Base-by-base conservation (phyloP, 2,888 invertebrate species). In the Nebria salina region DNA sequence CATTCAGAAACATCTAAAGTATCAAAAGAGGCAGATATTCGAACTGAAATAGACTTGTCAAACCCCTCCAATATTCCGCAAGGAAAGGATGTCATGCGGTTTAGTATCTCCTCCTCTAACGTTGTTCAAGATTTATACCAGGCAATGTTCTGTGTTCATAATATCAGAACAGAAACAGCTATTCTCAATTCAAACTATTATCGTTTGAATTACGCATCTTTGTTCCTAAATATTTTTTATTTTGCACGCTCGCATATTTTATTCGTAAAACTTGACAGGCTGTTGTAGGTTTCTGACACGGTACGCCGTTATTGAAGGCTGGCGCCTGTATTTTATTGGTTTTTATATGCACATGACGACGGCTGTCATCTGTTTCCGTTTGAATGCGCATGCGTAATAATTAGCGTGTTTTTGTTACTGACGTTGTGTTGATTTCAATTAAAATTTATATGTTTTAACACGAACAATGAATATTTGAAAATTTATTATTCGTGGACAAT, bases 11-110 rank as follows among this genome's bases (percentile, higher is more conserved):
- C 54, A 54, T 54, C 13, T 8, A 54, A 54, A 54, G 54, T 54
- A 54, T 54, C 54, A 7, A 54, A 15, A 13, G 70, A 70, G 70
- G 70, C 11, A 26, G 26, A 11, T 26, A 13, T 5, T 25, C 20
- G 15, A 34, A 70, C 11, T 70, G 70, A 26, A 70, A 70, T 70
- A 70, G 70, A 70, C 70, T 70, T 70, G 70, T 70, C 70, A 70
- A 70, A 70, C 70, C 26, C 70, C 70, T 70, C 11, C 70, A 54
- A 54, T 54, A 54, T 11, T 13, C 8, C 54, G 8, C 54, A 6
- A 13, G 54, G 70, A 25, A 26, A 1, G 70, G 70, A 34, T 70
- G 70, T 70, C 70, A 70, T 70, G 70, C 13, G 70, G 70, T 70
- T 25, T 70, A 70, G 25, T 70, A 25, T 34, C 70, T 26, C 70